A percentile compares a stretch with the other conserved stretches of the same genome.
Evolutionary conservation across 2,888 invertebrate species (phyloP).

Genomic region (Leptogaster cylindrica): DNA sequence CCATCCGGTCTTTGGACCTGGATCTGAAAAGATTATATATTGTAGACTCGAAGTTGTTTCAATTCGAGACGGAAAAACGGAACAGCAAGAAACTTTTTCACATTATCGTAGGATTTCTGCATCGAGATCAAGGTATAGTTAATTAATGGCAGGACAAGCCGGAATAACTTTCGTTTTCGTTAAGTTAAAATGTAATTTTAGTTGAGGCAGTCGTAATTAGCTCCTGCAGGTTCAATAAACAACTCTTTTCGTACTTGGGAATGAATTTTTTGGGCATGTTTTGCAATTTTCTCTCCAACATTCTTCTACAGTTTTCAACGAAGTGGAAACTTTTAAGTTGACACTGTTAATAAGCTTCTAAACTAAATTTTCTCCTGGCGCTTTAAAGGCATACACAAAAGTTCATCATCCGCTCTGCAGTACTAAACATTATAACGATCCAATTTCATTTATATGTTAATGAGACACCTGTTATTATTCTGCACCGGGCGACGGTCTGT

Average conservation of each 20-base stretch:
- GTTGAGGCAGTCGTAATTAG: too few species aligned
- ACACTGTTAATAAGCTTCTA: constrained; percentile 14
- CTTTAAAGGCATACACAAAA: constrained; percentile 27
- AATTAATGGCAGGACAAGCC: too few species aligned
- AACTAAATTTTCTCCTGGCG: constrained; percentile 11
- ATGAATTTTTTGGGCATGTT: constrained; percentile 3
- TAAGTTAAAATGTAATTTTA: too few species aligned
- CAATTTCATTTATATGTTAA: constrained; percentile 55
- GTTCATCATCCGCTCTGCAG: constrained; percentile 34
- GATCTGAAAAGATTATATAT: too few species aligned
- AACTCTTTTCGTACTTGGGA: constrained; percentile 14
- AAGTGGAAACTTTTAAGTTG: constrained; percentile 29
- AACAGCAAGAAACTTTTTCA: too few species aligned
- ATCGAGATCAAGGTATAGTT: too few species aligned
- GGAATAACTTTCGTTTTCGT: too few species aligned
- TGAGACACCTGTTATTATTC: constrained; percentile 54
- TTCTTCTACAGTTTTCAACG: neutral
- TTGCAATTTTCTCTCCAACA: constrained; percentile 4
- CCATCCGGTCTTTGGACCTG: too few species aligned
- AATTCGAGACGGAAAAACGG: too few species aligned
- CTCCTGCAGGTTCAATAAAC: too few species aligned
- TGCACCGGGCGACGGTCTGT: constrained; percentile 43
- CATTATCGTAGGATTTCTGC: too few species aligned
- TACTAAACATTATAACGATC: constrained; percentile 50
- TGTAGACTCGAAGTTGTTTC: too few species aligned